These are phyloP conservation scores for Myrmecophaga tridactyla DNA, from an alignment of 2,113 vertebrate species.

Conservation along the genomic window DNA sequence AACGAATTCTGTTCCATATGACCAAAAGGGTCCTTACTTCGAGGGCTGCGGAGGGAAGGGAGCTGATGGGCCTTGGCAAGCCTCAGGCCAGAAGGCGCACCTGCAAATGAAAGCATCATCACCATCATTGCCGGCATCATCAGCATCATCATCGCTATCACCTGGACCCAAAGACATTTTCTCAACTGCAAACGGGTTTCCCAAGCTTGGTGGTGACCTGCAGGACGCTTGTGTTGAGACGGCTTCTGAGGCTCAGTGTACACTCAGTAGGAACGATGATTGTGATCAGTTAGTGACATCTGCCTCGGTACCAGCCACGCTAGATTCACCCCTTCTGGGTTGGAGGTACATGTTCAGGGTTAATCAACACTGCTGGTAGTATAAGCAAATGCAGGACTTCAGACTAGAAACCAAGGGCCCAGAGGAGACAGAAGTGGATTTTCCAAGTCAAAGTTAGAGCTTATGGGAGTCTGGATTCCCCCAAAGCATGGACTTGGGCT, in stretches of 20 bases:
- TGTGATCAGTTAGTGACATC: neutral
- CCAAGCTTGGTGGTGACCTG: neutral
- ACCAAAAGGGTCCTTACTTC: neutral
- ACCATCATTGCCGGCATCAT: neutral
- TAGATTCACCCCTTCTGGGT: neutral
- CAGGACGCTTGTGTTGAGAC: neutral
- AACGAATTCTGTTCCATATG: neutral
- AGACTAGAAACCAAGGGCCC: neutral
- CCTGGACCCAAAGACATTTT: neutral
- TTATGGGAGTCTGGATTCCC: neutral
- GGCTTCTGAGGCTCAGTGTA: neutral
- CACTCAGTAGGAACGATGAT: neutral
- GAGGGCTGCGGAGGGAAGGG: neutral
- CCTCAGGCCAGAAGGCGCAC: neutral
- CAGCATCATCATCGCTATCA: neutral
- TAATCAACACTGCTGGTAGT: neutral
- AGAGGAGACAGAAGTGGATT: neutral
- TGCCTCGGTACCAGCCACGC: neutral
- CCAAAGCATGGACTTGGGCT: neutral
- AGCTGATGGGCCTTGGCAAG: neutral
- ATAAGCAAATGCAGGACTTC: neutral
- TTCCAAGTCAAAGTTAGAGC: neutral
- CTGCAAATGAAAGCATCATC: neutral
- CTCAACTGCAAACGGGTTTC: neutral
- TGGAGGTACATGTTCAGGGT: neutral